These are phyloP conservation scores for Trachelus tabidus DNA, from an alignment of 2,888 invertebrate species.

Conservation along the genomic window DNA sequence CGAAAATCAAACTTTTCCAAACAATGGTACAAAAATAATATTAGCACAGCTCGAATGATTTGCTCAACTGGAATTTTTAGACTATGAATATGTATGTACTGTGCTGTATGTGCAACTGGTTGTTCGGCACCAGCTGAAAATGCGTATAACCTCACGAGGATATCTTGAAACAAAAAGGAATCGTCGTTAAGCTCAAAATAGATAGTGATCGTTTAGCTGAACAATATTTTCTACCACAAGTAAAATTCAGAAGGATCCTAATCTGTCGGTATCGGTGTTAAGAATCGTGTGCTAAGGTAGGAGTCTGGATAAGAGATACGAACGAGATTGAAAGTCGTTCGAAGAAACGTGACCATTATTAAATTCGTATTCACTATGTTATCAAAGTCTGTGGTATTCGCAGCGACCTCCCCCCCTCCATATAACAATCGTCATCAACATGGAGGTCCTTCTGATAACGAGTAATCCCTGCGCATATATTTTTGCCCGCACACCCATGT, in stretches of 20 bases:
- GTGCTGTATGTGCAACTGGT: background rate
- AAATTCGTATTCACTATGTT: slow-evolving; percentile 23
- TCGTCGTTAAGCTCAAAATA: slow-evolving; percentile 32
- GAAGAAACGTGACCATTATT: background rate
- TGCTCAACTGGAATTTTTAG: background rate
- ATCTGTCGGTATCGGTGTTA: background rate
- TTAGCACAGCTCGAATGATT: background rate
- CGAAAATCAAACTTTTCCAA: too few species aligned
- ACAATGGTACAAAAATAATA: background rate
- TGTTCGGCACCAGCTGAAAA: background rate
- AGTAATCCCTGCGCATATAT: background rate
- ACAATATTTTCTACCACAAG: background rate
- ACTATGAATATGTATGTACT: background rate
- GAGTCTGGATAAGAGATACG: background rate
- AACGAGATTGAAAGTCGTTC: background rate
- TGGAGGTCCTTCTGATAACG: background rate
- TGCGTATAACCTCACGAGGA: background rate
- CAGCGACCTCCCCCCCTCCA: slow-evolving; percentile 27
- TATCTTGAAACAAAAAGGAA: slow-evolving; percentile 8
- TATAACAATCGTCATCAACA: background rate
- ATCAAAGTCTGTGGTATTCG: slow-evolving; percentile 13
- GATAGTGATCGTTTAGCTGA: slow-evolving; percentile 44
- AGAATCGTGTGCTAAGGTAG: background rate
- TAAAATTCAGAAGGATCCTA: background rate
- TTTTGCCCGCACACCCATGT: background rate